A percentile compares a stretch with the other conserved stretches of the same genome.
These are phyloP conservation scores for Trinectes maculatus DNA, from an alignment of 2,113 vertebrate species.

Conservation along the genomic window DNA sequence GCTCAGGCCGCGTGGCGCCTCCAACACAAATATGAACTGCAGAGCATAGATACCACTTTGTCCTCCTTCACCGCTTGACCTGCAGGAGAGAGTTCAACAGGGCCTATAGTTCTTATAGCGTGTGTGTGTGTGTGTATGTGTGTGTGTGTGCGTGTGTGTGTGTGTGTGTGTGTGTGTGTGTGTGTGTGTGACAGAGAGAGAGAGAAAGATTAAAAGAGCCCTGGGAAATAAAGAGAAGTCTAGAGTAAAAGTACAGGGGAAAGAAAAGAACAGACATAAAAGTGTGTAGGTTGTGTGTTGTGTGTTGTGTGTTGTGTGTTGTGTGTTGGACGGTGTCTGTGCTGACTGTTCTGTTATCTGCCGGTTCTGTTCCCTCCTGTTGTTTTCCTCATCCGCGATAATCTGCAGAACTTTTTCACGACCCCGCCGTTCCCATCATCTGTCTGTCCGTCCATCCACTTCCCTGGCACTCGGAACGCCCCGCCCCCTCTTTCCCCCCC, in stretches of 20 bases:
- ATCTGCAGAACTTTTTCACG: constrained; percentile 34
- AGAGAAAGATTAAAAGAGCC: too few species aligned
- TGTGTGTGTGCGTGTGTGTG: constrained; percentile 3
- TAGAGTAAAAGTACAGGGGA: background rate
- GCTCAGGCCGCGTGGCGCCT: constrained; percentile 74
- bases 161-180: constrained; percentile 13
- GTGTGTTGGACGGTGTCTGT: constrained; percentile 52
- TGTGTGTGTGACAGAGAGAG: constrained; percentile 9
- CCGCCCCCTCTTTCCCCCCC: constrained; percentile 16
- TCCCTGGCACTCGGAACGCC: constrained; percentile 27
- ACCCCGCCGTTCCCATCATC: constrained; percentile 45
- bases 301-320: too few species aligned
- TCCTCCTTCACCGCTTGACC: constrained; percentile 68
- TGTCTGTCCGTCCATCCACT: constrained; percentile 48
- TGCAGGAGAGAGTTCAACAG: constrained; percentile 61
- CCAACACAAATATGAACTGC: constrained; percentile 75
- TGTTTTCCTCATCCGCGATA: constrained; percentile 29
- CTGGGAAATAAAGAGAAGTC: constrained; percentile 49
- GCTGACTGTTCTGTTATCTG: constrained; percentile 42
- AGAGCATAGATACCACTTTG: constrained; percentile 79
- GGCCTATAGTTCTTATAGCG: constrained; percentile 29
- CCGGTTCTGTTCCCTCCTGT: constrained; percentile 21
- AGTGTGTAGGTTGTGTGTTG: constrained; percentile 23
- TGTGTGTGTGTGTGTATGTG: constrained; percentile 10
- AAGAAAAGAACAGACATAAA: background rate